A percentile compares a stretch with the other conserved stretches of the same genome.
These are phyloP conservation scores for Andinoacara biseriatus DNA, from an alignment of 2,113 vertebrate genomes.

Conservation along the genomic window DNA sequence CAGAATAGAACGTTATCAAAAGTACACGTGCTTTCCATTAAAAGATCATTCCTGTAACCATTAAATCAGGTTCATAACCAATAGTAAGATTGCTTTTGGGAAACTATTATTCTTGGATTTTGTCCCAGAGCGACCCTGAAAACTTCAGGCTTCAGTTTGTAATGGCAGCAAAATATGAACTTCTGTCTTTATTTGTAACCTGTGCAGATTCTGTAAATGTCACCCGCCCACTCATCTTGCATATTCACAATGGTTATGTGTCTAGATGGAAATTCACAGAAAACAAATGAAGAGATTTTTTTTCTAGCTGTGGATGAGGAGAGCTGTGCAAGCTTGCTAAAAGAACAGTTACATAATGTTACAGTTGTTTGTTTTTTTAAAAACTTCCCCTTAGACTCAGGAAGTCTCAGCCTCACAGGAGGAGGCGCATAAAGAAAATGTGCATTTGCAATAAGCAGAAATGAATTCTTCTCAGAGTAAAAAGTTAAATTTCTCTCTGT, in stretches of 20 bases:
- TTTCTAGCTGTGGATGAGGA: background rate
- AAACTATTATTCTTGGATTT: background rate
- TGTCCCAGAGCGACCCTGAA: background rate
- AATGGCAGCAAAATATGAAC: background rate
- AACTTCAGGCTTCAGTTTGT: background rate
- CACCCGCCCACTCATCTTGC: slow-evolving; percentile 4
- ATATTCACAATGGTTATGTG: background rate
- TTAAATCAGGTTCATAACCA: background rate
- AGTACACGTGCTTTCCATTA: background rate
- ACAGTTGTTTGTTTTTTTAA: background rate
- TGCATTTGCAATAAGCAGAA: background rate
- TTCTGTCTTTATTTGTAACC: slow-evolving; percentile 3
- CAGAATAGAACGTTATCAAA: background rate
- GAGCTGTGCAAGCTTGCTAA: slow-evolving; percentile 12
- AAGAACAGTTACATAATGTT: slow-evolving; percentile 17
- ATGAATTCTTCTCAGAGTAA: slow-evolving; percentile 12
- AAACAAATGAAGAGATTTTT: background rate
- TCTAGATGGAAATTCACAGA: background rate
- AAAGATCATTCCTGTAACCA: background rate
- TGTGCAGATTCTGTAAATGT: background rate
- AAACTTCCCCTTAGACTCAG: background rate
- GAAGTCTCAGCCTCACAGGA: slow-evolving; percentile 18
- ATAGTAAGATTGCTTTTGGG: background rate
- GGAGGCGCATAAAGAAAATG: slow-evolving; percentile 5
- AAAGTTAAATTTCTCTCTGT: background rate